Conservation (phyloP, 92 coral and sea anemone species). For the Blastomussa wellsi region DNA sequence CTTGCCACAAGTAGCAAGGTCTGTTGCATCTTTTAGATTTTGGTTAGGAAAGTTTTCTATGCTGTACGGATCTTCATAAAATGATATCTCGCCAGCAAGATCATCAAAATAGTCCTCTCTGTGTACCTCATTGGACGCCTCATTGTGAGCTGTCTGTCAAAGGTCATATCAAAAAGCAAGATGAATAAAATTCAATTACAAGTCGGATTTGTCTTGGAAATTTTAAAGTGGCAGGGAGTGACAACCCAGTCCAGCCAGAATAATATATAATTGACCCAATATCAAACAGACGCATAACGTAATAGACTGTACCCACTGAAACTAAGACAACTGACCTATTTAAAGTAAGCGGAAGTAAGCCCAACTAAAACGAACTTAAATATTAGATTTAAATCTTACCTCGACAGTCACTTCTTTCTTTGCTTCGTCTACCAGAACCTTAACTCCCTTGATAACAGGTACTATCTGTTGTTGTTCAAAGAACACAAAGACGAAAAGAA, state of each 20-base stretch:
- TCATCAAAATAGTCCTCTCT: slow-evolving; percentile 32
- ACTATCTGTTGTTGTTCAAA: not conserved
- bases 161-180: not conserved
- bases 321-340: no score
- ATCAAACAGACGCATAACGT: no score
- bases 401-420: not conserved
- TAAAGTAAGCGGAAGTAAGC: no score
- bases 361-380: no score
- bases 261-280: no score
- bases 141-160: not conserved
- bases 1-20: not conserved
- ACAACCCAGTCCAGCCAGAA: no score
- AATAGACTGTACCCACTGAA: no score
- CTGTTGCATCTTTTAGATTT: not conserved
- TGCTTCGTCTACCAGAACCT: not conserved
- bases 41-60: not conserved
- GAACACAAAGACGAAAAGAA: not conserved
- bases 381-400: not conserved
- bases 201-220: no score
- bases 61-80: slow-evolving; percentile 10
- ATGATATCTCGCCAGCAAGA: slow-evolving; percentile 25
- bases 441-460: not conserved
- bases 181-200: not conserved
- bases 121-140: not conserved
- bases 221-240: no score